phyloP scores from a whole-genome alignment of 2,113 vertebrate species.

The Antechinus stuartii region DNA sequence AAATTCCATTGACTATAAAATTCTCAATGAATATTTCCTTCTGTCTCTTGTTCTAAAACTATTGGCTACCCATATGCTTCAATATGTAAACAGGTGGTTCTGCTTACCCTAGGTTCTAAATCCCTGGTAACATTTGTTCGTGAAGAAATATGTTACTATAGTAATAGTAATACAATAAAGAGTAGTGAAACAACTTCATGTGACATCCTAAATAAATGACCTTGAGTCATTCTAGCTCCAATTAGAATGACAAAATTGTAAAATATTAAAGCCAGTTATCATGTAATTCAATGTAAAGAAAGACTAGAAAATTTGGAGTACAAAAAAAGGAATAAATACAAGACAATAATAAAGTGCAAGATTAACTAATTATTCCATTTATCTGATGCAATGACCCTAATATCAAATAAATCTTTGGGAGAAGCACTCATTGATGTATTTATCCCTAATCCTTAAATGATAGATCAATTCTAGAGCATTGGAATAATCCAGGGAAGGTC shows the following conservation, averaged over 20 bases:
- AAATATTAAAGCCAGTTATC: background rate
- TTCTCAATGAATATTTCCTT: background rate
- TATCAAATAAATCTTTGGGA: background rate
- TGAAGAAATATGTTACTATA: background rate
- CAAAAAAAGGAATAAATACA: background rate
- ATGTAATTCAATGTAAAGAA: background rate
- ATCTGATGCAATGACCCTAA: background rate
- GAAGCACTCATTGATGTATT: background rate
- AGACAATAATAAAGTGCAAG: background rate
- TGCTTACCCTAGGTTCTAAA: too few species aligned
- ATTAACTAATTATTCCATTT: background rate
- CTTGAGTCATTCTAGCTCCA: background rate
- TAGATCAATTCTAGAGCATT: background rate
- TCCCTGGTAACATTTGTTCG: background rate
- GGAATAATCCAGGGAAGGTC: background rate
- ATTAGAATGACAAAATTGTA: background rate
- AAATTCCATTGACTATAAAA: background rate
- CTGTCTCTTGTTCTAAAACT: background rate
- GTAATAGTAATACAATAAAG: background rate
- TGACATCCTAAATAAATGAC: background rate
- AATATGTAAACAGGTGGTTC: too few species aligned
- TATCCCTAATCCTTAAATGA: background rate
- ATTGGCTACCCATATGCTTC: background rate
- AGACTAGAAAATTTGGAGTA: background rate
- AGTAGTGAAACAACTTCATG: background rate